Base-by-base conservation (phyloP, 2,888 invertebrate genomes). In the Yponomeuta sedellus region DNA sequence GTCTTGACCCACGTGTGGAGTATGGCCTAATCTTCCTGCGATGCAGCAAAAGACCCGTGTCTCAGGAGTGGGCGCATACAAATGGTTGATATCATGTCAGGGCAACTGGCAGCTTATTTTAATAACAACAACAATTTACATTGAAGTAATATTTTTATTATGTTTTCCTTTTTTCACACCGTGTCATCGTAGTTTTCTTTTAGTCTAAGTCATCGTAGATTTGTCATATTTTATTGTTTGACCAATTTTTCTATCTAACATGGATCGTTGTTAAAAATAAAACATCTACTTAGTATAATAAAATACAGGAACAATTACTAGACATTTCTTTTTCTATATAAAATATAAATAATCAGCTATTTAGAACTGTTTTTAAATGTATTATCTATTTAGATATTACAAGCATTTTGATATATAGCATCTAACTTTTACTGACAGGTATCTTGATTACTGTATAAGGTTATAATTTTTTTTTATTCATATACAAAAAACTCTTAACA, bases 221-320 rank as follows among this genome's bases (percentile, higher is more conserved):
- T 44, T 63, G 20, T 20, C 12, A 16, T 12, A 52, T 52, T 52
- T 16, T 16, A 52, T 52, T 52, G 12, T 44, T n/a, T 12, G 20
- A 63, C 44, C 10, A 63, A 44, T 20, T 19, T 63, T 73, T 74
- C 72, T 73, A 76, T 71, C 74, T 74, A 70, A 73, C 73, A 77
- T 71, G 20, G 59, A 25, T 25, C 11, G 59, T 59, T 22, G 22
- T 63, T 39, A 63, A 76, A 82, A 82, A 73, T 75, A 75, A 80
- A 81, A 81, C 74, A 76, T 77, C 76, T 78, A 77, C 44, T 52
- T 52, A 34, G 8, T 34, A 75, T 80, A 77, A 73, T 79, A 80
- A 80, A 68, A 70, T 64, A 66, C 64, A 52, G 57, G 28, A 75
- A 82, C 75, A 72, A 72, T 78, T 34, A 74, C 77, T 75, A 74